These are phyloP conservation scores for Platycheirus rosarum DNA, from an alignment of 2,888 invertebrate genomes.

Conservation along the genomic window DNA sequence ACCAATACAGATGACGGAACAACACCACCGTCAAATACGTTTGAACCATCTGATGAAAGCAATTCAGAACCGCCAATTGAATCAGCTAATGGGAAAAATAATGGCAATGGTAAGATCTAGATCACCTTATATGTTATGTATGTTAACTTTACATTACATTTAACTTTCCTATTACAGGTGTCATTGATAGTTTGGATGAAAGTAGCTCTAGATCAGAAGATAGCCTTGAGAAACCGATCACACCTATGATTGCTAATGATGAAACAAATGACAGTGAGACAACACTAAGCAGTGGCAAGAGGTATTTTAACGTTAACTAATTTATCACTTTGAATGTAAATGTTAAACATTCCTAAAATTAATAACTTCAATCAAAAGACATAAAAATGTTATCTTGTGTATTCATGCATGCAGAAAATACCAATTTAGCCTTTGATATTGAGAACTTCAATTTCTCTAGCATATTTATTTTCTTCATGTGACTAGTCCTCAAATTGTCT, in stretches of 20 bases:
- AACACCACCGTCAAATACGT: constrained; percentile 77
- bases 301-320: constrained; percentile 53
- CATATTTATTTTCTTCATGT: no score
- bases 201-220: constrained; percentile 90
- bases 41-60: constrained; percentile 88
- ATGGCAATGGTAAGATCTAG: constrained; percentile 74
- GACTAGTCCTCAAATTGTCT: no score
- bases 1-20: constrained; percentile 81
- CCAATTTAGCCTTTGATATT: no score
- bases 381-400: no score
- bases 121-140: neutral
- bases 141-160: neutral
- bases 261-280: constrained; percentile 77
- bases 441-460: no score
- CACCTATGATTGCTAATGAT: constrained; percentile 81
- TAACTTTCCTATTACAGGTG: constrained; percentile 50
- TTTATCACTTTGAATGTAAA: no score
- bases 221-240: constrained; percentile 87
- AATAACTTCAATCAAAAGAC: no score
- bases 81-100: constrained; percentile 73
- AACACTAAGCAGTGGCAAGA: constrained; percentile 76
- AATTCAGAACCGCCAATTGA: constrained; percentile 87
- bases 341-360: no score
- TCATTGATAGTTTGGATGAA: constrained; percentile 85
- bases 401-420: no score